Percentiles rank a stretch among this genome's conserved stretches.
Conservation (phyloP, 2,888 invertebrate species). For the Eupithecia vulgata region DNA sequence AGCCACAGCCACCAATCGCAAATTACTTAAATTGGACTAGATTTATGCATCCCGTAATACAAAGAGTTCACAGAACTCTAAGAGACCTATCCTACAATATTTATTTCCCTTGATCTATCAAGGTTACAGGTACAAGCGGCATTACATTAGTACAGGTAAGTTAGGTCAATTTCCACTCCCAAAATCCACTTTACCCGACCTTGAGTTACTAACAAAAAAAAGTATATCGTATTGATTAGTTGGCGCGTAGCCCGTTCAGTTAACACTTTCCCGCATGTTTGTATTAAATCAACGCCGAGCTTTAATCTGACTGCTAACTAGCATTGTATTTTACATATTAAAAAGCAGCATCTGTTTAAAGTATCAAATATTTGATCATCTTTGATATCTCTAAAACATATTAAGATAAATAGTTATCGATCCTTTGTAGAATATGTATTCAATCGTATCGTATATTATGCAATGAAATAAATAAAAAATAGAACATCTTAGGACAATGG, state of each 20-base stretch:
- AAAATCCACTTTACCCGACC: slow-evolving; percentile 46
- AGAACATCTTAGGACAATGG: too few relatives aligned
- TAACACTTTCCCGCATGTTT: slow-evolving; percentile 52
- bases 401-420: too few relatives aligned
- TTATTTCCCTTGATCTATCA: not conserved
- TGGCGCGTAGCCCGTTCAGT: slow-evolving; percentile 54
- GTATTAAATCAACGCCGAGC: slow-evolving; percentile 43
- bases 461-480: too few relatives aligned
- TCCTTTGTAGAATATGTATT: too few relatives aligned
- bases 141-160: slow-evolving; percentile 1
- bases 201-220: slow-evolving; percentile 55
- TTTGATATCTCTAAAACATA: not conserved
- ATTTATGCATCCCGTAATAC: not conserved
- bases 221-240: slow-evolving; percentile 57
- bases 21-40: not conserved
- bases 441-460: too few relatives aligned
- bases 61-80: not conserved
- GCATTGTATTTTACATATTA: slow-evolving; percentile 30
- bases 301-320: slow-evolving; percentile 9
- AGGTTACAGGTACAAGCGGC: not conserved
- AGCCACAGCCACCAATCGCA: not conserved
- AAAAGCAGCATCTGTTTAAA: not conserved
- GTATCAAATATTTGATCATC: not conserved
- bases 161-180: slow-evolving; percentile 41
- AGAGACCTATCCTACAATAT: not conserved